These are phyloP conservation scores for Syrmaticus mikado DNA, from an alignment of 2,113 vertebrate genomes.

Conservation along the genomic window DNA sequence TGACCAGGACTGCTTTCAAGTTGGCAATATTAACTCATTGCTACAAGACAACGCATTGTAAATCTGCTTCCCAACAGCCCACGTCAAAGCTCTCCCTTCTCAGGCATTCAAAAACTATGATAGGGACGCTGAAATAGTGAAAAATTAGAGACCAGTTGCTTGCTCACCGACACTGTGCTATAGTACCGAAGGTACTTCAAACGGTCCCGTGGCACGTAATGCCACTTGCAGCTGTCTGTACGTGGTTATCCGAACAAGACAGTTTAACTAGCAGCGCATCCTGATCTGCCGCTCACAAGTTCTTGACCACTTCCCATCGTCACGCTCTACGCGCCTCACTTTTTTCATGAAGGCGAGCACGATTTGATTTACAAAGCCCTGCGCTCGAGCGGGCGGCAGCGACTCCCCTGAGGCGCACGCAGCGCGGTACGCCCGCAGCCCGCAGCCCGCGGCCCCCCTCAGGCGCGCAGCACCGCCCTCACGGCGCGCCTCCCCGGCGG, in stretches of 20 bases:
- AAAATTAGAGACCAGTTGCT: neutral
- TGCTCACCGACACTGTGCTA: neutral
- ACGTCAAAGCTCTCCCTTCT: neutral
- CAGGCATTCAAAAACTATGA: neutral
- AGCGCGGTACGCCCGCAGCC: no score
- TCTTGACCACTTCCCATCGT: neutral
- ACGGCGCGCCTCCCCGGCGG: neutral
- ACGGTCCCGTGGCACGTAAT: neutral
- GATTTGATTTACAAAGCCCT: neutral
- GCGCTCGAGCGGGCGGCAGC: no score
- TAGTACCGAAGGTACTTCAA: neutral
- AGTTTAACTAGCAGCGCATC: neutral
- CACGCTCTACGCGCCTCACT: accelerated
- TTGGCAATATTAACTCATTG: neutral
- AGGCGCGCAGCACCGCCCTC: no score
- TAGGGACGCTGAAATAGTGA: neutral
- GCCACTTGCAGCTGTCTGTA: no score
- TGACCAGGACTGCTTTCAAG: neutral
- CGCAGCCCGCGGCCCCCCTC: no score
- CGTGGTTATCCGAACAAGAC: neutral
- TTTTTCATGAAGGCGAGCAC: neutral
- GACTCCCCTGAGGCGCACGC: no score
- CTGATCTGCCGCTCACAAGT: neutral
- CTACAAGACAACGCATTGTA: neutral
- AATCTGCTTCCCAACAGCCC: neutral